phyloP scores from a whole-genome alignment of 2,113 vertebrate genomes.

The Morone chrysops region DNA sequence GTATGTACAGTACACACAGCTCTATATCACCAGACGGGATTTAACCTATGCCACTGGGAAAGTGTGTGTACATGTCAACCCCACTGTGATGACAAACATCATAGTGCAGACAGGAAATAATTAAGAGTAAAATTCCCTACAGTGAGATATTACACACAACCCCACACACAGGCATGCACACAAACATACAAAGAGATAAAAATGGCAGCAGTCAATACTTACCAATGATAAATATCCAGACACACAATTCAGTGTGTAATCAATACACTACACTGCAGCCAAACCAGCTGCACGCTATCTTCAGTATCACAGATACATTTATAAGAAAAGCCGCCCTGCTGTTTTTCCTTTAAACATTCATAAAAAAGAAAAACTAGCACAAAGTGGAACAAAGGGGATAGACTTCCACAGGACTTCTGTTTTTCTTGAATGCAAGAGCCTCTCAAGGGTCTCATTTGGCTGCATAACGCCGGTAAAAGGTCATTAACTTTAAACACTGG shows the following conservation, averaged over 20 bases:
- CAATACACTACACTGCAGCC: slow-evolving; percentile 9
- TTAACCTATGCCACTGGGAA: slow-evolving; percentile 32
- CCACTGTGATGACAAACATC: slow-evolving; percentile 40
- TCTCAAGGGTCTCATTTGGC: slow-evolving; percentile 78
- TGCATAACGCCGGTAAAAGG: slow-evolving; percentile 46
- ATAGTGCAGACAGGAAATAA: slow-evolving; percentile 34
- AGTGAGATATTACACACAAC: slow-evolving; percentile 16
- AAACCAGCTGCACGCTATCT: slow-evolving; percentile 23
- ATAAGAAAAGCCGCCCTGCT: slow-evolving; percentile 30
- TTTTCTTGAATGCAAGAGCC: slow-evolving; percentile 54
- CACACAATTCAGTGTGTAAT: slow-evolving; percentile 18
- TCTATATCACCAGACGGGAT: slow-evolving; percentile 42
- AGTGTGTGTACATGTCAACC: slow-evolving; percentile 73
- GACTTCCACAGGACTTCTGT: slow-evolving; percentile 63
- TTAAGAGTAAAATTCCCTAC: slow-evolving; percentile 29
- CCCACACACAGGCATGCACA: slow-evolving; percentile 18
- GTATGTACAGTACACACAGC: slow-evolving; percentile 63
- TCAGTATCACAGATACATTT: slow-evolving; percentile 36
- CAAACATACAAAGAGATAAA: not conserved
- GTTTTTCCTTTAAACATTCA: slow-evolving; percentile 29
- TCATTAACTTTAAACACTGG: slow-evolving; percentile 70
- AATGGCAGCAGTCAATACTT: slow-evolving; percentile 46
- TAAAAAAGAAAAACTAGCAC: slow-evolving; percentile 39
- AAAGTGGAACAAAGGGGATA: slow-evolving; percentile 68
- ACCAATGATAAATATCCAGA: slow-evolving; percentile 46